A percentile compares a stretch with the other conserved stretches of the same genome.
Evolutionary conservation across 2,797 vertebrate species (phyloP).

Genomic region (Loriculus beryllinus): DNA sequence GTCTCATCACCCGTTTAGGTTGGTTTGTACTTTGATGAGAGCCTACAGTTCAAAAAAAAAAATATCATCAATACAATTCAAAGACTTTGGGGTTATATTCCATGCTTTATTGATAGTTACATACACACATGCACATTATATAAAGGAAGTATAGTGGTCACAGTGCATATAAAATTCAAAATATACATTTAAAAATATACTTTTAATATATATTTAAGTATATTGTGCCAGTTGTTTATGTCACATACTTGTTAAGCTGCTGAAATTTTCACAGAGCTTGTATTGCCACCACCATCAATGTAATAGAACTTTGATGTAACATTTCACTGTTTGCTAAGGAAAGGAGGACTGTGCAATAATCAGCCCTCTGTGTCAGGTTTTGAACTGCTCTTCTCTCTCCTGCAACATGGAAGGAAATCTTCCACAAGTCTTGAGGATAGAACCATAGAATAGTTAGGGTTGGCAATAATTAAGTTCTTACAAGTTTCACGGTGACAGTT

Average conservation of each 20-base stretch:
- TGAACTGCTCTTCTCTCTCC: neutral
- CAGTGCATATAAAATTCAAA: neutral
- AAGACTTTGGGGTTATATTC: neutral
- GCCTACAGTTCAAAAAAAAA: neutral
- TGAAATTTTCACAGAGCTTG: neutral
- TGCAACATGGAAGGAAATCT: neutral
- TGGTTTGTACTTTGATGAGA: neutral
- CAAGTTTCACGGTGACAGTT: accelerated
- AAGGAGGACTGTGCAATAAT: neutral
- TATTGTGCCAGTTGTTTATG: neutral
- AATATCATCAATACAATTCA: neutral
- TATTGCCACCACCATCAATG: neutral
- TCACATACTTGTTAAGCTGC: neutral
- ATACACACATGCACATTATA: neutral
- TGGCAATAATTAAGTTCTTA: neutral
- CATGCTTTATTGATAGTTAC: neutral
- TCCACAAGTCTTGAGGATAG: neutral
- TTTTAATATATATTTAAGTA: neutral
- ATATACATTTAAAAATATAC: neutral
- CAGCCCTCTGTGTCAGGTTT: neutral
- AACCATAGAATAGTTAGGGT: neutral
- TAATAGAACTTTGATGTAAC: neutral
- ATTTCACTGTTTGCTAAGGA: neutral
- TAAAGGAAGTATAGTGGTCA: neutral
- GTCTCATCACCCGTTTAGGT: neutral